phyloP scores from a whole-genome alignment of 1,140 invertebrate species.

The Nephotettix cincticeps region DNA sequence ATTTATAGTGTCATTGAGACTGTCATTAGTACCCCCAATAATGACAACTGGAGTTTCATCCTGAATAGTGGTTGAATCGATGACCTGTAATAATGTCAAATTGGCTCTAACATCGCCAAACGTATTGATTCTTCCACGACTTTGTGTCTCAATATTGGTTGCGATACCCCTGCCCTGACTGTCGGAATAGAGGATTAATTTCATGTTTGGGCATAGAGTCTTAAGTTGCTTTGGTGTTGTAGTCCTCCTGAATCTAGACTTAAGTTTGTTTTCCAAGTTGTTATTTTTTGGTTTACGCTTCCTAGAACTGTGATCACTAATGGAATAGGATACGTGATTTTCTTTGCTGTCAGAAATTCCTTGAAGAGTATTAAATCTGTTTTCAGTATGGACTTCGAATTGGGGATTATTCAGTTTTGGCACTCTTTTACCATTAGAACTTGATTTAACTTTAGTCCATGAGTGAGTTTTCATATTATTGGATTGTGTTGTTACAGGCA shows the following conservation, averaged over 20 bases:
- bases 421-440: background rate
- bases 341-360: background rate
- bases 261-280: background rate
- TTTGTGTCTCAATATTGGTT: too few relatives aligned
- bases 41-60: background rate
- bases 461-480: background rate
- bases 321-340: background rate
- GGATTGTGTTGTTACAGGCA: background rate
- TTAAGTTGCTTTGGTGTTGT: background rate
- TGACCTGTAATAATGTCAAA: too few relatives aligned
- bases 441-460: background rate
- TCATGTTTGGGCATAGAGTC: background rate
- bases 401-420: background rate
- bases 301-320: background rate
- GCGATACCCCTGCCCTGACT: background rate
- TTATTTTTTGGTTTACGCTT: too few relatives aligned
- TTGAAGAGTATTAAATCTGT: background rate
- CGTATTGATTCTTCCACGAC: too few relatives aligned
- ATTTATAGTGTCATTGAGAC: too few relatives aligned
- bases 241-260: background rate
- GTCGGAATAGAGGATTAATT: background rate
- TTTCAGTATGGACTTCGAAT: background rate
- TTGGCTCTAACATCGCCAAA: too few relatives aligned
- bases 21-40: slow-evolving; percentile 1
- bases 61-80: background rate